Evolutionary conservation across 2,888 invertebrate species (phyloP), one percentile per base, ranked within the genome.

Genomic region (Mermis nigrescens): DNA sequence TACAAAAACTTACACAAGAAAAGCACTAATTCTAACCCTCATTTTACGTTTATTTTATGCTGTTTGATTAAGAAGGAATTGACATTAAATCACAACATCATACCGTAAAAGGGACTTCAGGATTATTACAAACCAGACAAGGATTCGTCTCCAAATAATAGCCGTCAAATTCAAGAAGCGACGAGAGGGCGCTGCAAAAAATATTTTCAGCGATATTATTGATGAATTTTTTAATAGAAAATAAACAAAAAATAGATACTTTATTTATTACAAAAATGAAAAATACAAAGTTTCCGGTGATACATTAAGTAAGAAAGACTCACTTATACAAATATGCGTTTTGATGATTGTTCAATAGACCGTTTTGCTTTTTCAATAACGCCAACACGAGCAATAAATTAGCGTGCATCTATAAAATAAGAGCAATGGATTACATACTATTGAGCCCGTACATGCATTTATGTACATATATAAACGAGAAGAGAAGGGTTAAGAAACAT

Each of bases 81-180:
- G 26, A 12, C 38, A 12, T n/a, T n/a, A n/a, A n/a, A n/a, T n/a
- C 19, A 38, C 38, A 15, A 12, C 24, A 3, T 31, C 63, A 22
- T 52, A 63, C 61, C 29, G 56, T 54, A 59, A 62, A 56, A 0
- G 91, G 83, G 24, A 91, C 85, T 75, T 95, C 94, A 0, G 92
- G 92, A 76, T 92, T 92, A 76, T 94, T 94, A 75, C 95, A 95
- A 0, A 94, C 92, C 60, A 94, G 80, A 69, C 95, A 98, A 0
- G 95, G 95, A 72, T 94, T 92, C 27, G 89, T 88, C 77, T 95
- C 94, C 62, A 95, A 77, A 73, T 88, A 95, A 75, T 87, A 92
- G 2, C 94, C 94, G 72, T 92, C 92, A 53, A 92, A 80, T 71
- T 94, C 91, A 1, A 94, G 86, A 70, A 86, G 86, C n/a, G 89